Evolutionary conservation across 2,797 vertebrate genomes (phyloP).

Genomic region (Sylvia borin): DNA sequence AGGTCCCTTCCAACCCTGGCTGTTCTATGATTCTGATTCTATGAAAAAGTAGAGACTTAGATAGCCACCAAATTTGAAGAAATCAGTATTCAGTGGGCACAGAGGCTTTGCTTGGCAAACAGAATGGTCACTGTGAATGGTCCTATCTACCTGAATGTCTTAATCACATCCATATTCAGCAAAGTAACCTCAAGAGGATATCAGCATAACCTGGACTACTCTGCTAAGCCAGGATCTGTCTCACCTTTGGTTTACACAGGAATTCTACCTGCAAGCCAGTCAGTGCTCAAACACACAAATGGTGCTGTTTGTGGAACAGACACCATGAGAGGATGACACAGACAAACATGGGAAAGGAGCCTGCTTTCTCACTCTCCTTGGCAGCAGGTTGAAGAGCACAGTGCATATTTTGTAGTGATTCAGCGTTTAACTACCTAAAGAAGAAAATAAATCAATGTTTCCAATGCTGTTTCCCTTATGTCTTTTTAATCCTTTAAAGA

Average conservation of each 20-base stretch:
- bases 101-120: background rate
- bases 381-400: slow-evolving; percentile 2
- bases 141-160: background rate
- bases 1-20: background rate
- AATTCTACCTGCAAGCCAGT: background rate
- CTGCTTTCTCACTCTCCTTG: slow-evolving; percentile 12
- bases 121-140: background rate
- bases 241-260: background rate
- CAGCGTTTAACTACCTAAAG: slow-evolving; percentile 7
- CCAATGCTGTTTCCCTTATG: background rate
- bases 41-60: background rate
- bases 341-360: background rate
- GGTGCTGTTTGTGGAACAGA: background rate
- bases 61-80: background rate
- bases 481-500: background rate
- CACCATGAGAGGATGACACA: background rate
- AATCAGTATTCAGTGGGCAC: background rate
- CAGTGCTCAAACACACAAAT: background rate
- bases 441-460: background rate
- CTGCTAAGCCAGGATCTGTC: background rate
- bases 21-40: background rate
- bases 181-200: background rate
- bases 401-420: background rate
- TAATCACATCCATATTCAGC: background rate
- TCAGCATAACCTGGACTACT: background rate